Percentiles rank a stretch among this genome's conserved stretches.
Evolutionary conservation across 2,113 vertebrate species (phyloP).

Genomic region (Megalops atlanticus): DNA sequence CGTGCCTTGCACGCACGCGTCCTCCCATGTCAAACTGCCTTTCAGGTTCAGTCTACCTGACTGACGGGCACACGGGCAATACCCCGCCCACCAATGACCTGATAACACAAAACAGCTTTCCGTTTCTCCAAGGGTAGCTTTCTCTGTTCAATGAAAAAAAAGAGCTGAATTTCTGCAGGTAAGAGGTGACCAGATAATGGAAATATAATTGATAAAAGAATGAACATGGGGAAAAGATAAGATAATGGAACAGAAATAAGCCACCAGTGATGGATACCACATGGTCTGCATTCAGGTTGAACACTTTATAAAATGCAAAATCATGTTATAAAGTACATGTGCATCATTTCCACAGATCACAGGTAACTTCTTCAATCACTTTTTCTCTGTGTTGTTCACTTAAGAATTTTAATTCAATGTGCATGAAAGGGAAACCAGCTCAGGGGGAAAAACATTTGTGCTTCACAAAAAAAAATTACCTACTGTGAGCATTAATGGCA

Average conservation of each 20-base stretch:
- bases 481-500: background rate
- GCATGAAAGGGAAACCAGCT: no score
- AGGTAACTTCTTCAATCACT: no score
- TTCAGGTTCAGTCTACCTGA: constrained; percentile 9
- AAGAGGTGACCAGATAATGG: background rate
- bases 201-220: background rate
- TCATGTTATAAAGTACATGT: no score
- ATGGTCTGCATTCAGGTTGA: background rate
- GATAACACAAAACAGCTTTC: background rate
- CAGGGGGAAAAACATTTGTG: background rate
- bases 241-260: background rate
- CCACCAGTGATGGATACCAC: background rate
- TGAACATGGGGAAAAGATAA: background rate
- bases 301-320: background rate
- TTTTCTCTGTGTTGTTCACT: no score
- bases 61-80: constrained; percentile 22
- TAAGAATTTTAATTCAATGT: no score
- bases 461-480: background rate
- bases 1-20: constrained; percentile 8
- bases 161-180: background rate
- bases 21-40: constrained; percentile 13
- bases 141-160: background rate
- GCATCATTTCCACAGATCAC: no score
- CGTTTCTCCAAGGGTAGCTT: background rate
- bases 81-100: background rate